These are phyloP conservation scores for Ypsolopha scabrella DNA, from an alignment of 2,888 invertebrate species.

Conservation along the genomic window DNA sequence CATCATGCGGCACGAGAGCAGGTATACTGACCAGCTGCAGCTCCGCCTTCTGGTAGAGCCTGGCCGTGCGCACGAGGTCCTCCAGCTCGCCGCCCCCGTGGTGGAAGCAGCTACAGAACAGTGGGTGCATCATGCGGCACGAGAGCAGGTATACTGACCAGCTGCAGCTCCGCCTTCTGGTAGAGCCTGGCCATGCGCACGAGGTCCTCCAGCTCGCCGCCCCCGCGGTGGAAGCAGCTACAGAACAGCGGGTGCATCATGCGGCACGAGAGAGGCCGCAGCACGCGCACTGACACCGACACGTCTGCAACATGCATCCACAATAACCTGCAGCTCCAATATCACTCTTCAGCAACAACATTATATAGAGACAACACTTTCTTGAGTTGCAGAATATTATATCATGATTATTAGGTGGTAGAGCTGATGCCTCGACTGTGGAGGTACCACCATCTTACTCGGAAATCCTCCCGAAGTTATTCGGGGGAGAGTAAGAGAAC, in stretches of 20 bases:
- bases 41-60: conserved; percentile 76
- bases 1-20: conserved; percentile 74
- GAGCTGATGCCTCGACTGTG: no score
- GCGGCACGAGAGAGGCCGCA: conserved; percentile 73
- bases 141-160: conserved; percentile 66
- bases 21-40: conserved; percentile 67
- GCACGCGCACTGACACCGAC: conserved; percentile 76
- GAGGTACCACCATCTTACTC: no score
- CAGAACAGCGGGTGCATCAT: conserved; percentile 79
- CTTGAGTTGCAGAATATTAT: no score
- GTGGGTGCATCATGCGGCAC: conserved; percentile 78
- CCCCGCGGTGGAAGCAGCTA: conserved; percentile 76
- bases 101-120: conserved; percentile 82
- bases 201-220: conserved; percentile 31
- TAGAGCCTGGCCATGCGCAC: conserved; percentile 72
- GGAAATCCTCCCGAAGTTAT: no score
- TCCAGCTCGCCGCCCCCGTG: conserved; percentile 38
- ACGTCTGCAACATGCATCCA: conserved; percentile 70
- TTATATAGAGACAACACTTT: no score
- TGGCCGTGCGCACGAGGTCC: conserved; percentile 64
- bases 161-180: conserved; percentile 73
- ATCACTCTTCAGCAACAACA: no score
- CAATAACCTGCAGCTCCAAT: no score
- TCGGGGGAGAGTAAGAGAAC: no score
- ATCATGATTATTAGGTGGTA: no score